Evolutionary conservation across 1,140 invertebrate genomes (phyloP).

Genomic region (Ceratina japonica): DNA sequence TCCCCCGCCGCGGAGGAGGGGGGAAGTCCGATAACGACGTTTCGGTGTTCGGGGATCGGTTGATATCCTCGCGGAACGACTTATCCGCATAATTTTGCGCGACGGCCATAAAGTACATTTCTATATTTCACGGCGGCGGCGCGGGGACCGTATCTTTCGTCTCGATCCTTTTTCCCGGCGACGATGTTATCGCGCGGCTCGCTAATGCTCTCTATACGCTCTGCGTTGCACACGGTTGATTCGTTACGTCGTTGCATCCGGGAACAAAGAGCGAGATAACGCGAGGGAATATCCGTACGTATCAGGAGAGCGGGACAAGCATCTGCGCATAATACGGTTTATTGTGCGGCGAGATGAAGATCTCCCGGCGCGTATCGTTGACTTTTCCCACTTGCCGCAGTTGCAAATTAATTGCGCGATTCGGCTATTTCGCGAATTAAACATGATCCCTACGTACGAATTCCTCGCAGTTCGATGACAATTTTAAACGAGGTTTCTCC

Average conservation of each 20-base stretch:
- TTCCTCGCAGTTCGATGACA: too few species aligned
- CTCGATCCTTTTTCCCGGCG: constrained; percentile 4
- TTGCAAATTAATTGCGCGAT: constrained; percentile 20
- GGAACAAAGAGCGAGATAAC: constrained; percentile 40
- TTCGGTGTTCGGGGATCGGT: not conserved
- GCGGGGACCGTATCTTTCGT: not conserved
- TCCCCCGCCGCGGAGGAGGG: too few species aligned
- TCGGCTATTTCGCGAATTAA: too few species aligned
- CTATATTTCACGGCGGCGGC: constrained; percentile 22
- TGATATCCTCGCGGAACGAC: not conserved
- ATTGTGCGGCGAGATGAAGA: constrained; percentile 26
- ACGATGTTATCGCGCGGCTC: constrained; percentile 7
- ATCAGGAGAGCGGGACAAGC: constrained; percentile 22
- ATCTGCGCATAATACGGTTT: constrained; percentile 44
- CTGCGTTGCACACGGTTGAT: not conserved
- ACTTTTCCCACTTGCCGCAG: not conserved
- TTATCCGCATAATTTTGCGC: constrained; percentile 21
- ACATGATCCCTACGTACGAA: not conserved
- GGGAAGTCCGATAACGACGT: not conserved
- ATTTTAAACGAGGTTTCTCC: too few species aligned
- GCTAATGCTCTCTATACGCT: constrained; percentile 2
- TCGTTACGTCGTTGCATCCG: not conserved
- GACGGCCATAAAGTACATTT: constrained; percentile 8
- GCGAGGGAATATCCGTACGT: constrained; percentile 21
- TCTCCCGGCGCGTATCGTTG: not conserved